Evolutionary conservation across 2,888 invertebrate species (phyloP).

Genomic region (Ptycholaimellus sp.): DNA sequence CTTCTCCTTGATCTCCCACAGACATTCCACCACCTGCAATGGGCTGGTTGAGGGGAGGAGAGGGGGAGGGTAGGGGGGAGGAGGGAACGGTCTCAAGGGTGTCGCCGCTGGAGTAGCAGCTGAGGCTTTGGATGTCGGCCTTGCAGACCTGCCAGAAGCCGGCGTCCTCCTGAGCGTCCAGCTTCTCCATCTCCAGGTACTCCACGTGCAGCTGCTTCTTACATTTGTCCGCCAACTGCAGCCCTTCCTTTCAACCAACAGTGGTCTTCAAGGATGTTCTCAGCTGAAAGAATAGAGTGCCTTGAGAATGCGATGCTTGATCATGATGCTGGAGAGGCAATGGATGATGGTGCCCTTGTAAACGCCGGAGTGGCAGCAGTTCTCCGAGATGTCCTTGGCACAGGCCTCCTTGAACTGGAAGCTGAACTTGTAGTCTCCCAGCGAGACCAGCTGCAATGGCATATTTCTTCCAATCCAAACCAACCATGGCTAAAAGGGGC

Average conservation of each 20-base stretch:
- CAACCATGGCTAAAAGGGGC: constrained; percentile 8
- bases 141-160: constrained; percentile 1
- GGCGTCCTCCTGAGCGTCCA: no score
- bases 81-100: no score
- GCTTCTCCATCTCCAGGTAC: constrained; percentile 45
- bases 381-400: constrained; percentile 36
- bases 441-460: constrained; percentile 37
- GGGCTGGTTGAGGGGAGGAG: no score
- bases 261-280: no score
- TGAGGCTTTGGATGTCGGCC: no score
- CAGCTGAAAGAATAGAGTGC: no score
- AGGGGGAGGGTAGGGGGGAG: no score
- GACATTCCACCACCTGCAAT: constrained; percentile 1
- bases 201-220: constrained; percentile 69
- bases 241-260: no score
- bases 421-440: constrained; percentile 76
- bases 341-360: constrained; percentile 35
- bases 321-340: no score
- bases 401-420: constrained; percentile 84
- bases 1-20: neutral
- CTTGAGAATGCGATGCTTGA: constrained; percentile 38
- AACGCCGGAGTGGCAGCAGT: constrained; percentile 29
- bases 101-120: no score
- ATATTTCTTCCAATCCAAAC: neutral
- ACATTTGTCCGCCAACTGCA: constrained; percentile 60